Conservation (phyloP, 1,140 invertebrate species). For the Harpegnathos saltator region DNA sequence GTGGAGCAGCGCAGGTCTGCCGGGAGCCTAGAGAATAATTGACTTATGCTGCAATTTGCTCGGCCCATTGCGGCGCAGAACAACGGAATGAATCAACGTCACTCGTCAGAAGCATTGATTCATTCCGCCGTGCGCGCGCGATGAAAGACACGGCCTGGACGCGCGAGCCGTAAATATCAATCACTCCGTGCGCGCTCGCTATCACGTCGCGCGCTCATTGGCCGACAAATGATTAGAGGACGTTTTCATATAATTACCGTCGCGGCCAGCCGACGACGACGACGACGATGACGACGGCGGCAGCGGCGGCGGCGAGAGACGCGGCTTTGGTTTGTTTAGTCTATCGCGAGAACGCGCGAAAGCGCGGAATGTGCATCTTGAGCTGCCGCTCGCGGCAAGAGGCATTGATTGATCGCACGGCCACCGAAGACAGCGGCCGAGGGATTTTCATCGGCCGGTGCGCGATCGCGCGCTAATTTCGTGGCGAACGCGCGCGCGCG, state of each 20-base stretch:
- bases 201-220: background rate
- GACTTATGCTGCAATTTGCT: background rate
- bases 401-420: constrained; percentile 49
- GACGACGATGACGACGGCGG: too few relatives aligned
- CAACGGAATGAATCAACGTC: too few relatives aligned
- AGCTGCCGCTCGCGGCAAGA: constrained; percentile 17
- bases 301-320: background rate
- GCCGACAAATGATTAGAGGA: background rate
- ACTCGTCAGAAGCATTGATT: too few relatives aligned
- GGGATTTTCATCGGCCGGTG: constrained; percentile 46
- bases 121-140: too few relatives aligned
- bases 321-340: constrained; percentile 43
- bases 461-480: constrained; percentile 50
- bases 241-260: background rate
- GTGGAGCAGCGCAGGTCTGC: background rate
- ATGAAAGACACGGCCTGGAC: background rate
- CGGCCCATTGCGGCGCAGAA: too few relatives aligned
- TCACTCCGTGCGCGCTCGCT: background rate
- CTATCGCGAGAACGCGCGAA: background rate
- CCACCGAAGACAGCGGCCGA: constrained; percentile 1
- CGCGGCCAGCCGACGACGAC: too few relatives aligned
- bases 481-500: constrained; percentile 18
- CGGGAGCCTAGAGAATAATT: background rate
- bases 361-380: constrained; percentile 40
- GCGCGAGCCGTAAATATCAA: background rate